These are phyloP conservation scores for Philaethria dido DNA, from an alignment of 2,888 invertebrate species.

Conservation along the genomic window DNA sequence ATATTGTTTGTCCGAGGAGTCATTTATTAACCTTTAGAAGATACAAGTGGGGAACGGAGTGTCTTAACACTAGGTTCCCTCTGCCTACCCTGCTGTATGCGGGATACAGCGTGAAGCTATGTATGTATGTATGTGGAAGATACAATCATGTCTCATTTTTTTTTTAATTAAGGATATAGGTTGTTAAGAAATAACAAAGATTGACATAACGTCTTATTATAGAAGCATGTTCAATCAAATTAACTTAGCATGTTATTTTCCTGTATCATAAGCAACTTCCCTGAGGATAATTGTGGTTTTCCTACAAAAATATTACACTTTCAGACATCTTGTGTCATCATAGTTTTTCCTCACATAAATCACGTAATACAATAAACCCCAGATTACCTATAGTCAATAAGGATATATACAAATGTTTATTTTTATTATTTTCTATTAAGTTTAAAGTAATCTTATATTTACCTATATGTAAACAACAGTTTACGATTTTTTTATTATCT, in stretches of 20 bases:
- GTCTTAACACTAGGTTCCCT: no score
- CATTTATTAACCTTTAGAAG: no score
- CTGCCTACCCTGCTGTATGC: no score
- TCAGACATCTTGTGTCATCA: slow-evolving; percentile 1
- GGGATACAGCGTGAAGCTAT: no score
- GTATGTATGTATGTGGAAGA: neutral
- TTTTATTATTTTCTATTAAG: no score
- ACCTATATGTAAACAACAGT: no score
- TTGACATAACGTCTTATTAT: neutral
- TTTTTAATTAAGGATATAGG: neutral
- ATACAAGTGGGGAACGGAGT: no score
- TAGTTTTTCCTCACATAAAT: slow-evolving; percentile 11
- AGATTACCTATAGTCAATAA: neutral
- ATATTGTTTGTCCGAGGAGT: no score
- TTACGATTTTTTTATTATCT: no score
- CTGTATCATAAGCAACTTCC: slow-evolving; percentile 9
- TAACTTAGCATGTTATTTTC: slow-evolving; percentile 25
- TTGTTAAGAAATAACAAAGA: neutral
- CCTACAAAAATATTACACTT: slow-evolving; percentile 20
- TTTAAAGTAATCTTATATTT: no score
- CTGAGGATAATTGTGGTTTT: slow-evolving; percentile 39
- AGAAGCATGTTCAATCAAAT: neutral
- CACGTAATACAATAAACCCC: slow-evolving; percentile 1
- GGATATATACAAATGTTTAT: neutral
- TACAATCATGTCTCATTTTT: neutral